Percentiles rank a stretch among this genome's conserved stretches.
phyloP scores from a whole-genome alignment of 2,113 vertebrate species.

The Prietella phreatophila region DNA sequence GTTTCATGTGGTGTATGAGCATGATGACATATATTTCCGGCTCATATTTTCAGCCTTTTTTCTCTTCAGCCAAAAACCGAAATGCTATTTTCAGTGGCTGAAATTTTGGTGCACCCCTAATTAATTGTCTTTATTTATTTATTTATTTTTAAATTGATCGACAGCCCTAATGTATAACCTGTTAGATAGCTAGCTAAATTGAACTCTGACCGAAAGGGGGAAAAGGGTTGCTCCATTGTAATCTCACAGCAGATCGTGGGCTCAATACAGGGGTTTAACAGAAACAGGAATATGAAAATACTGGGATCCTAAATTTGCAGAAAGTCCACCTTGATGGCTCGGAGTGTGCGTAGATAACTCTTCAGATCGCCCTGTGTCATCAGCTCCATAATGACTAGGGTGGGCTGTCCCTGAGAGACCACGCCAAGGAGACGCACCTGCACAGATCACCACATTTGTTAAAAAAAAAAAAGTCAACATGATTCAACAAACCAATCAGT shows the following conservation, averaged over 20 bases:
- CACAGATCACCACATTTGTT: conserved; percentile 49
- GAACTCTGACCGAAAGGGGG: neutral
- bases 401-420: conserved; percentile 97
- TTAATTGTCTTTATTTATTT: too few species aligned
- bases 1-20: too few species aligned
- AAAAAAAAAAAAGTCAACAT: neutral
- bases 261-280: neutral
- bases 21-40: too few species aligned
- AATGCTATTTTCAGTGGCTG: too few species aligned
- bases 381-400: conserved; percentile 97
- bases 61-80: too few species aligned
- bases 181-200: neutral
- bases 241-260: neutral
- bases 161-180: neutral
- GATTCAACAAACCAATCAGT: neutral
- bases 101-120: too few species aligned
- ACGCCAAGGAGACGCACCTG: conserved; percentile 95
- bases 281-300: neutral
- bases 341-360: conserved; percentile 90
- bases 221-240: neutral
- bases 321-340: conserved; percentile 82
- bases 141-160: too few species aligned
- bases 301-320: neutral
- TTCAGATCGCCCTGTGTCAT: conserved; percentile 98
- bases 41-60: too few species aligned